Evolutionary conservation across 2,113 vertebrate genomes (phyloP), one percentile per base, ranked within the genome.

Genomic region (Raphicerus campestris): DNA sequence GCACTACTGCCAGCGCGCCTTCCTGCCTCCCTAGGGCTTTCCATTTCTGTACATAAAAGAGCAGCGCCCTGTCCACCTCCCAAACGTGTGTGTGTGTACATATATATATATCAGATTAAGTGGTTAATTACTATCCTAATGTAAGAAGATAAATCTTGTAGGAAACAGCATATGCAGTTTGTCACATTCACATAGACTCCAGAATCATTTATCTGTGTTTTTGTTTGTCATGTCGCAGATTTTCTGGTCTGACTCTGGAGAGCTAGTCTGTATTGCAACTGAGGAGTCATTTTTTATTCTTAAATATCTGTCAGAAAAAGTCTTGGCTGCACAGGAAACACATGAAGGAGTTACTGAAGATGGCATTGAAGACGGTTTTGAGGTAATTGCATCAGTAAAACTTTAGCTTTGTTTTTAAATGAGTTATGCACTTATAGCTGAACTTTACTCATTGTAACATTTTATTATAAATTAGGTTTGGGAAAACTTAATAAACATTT

Each of bases 231-330:
- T 92, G 9, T 60, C 98, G 32, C 98, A 99, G 99, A 99, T 99
- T 98, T 99, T 99, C 99, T 99, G 99, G 99, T 99, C 99, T 53
- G 99, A 99, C 98, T 99, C 99, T 22, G 99, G 99, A 89, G 99
- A 99, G 97, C 98, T 99, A n/a, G 99, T 99, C 91, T 99, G 99
- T 98, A 99, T 99, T 73, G 99, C 99, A 85, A 99, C 99, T 1
- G 99, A 99, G 87, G 99, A 99, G 96, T 99, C 99, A 19, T 99
- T 99, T 98, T 99, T 99, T 98, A 99, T 99, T 97, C 99, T 99
- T 89, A 99, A 99, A 93, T 99, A 99, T 83, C 94, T 99, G 87
- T 99, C 99, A 15, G 99, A 99, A 39, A 99, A 99, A 98, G 99
- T 99, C 75, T 98, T 99, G 60, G 97, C 99, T 87, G 99, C 99